These are phyloP conservation scores for Euthynnus affinis DNA, from an alignment of 2,797 vertebrate genomes.

Conservation along the genomic window DNA sequence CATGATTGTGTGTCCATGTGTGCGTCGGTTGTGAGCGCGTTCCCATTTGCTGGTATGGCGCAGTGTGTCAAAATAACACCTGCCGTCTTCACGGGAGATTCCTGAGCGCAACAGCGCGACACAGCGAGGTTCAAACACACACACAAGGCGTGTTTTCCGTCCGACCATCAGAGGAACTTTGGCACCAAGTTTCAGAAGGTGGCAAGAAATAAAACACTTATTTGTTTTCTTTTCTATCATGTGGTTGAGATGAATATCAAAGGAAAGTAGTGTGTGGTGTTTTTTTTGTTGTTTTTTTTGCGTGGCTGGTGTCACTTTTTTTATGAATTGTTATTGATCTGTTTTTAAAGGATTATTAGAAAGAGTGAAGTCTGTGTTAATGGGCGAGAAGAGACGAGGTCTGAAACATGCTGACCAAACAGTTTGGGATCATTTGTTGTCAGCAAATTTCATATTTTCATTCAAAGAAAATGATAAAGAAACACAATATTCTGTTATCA, in stretches of 20 bases:
- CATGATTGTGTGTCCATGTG: not conserved
- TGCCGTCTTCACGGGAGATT: conserved; percentile 55
- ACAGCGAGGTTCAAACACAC: conserved; percentile 11
- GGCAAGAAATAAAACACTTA: not conserved
- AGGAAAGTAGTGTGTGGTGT: not conserved
- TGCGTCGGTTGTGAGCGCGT: conserved; percentile 16
- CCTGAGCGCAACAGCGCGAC: conserved; percentile 20
- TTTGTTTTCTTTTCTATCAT: not conserved
- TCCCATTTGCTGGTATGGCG: conserved; percentile 42
- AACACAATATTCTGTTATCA: not conserved
- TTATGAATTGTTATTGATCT: not conserved
- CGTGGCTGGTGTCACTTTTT: not conserved
- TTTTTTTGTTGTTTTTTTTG: too few species aligned
- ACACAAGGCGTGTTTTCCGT: conserved; percentile 7
- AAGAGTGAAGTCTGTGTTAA: not conserved
- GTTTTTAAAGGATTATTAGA: not conserved
- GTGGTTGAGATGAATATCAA: conserved; percentile 7
- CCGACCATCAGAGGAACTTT: conserved; percentile 14
- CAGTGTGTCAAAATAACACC: conserved; percentile 63
- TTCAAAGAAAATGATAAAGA: not conserved
- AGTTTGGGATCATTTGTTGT: not conserved
- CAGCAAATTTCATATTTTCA: not conserved
- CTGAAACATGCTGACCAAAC: too few species aligned
- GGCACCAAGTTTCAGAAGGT: conserved; percentile 5
- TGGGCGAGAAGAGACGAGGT: not conserved